phyloP scores from a whole-genome alignment of 2,113 vertebrate genomes.

The Colossoma macropomum region DNA sequence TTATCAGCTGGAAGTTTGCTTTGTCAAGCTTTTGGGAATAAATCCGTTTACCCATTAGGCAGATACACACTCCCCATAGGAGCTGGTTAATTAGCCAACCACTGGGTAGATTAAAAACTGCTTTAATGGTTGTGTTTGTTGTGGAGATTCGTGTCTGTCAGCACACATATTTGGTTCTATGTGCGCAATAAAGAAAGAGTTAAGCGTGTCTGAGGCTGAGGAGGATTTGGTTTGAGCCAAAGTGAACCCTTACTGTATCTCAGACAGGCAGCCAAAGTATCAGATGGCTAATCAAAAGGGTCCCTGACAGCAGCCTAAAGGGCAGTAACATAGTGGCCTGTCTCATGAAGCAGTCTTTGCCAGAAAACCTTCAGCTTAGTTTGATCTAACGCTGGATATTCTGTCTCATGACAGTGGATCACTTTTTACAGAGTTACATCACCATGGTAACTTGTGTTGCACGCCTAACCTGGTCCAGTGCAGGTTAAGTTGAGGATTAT shows the following conservation, averaged over 20 bases:
- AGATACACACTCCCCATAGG: slow-evolving; percentile 24
- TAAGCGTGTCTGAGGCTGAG: too few relatives aligned
- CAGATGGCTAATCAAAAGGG: background rate
- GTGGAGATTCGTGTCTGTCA: slow-evolving; percentile 9
- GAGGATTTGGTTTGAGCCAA: too few relatives aligned
- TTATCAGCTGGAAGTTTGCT: slow-evolving; percentile 28
- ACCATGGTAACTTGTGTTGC: too few relatives aligned
- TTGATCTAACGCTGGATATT: too few relatives aligned
- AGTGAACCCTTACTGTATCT: background rate
- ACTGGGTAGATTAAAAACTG: background rate
- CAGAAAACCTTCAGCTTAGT: too few relatives aligned
- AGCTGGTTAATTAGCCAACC: slow-evolving; percentile 32
- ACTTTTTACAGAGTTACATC: too few relatives aligned
- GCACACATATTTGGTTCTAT: background rate
- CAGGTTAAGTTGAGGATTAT: too few relatives aligned
- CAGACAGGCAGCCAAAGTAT: background rate
- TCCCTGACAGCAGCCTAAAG: too few relatives aligned
- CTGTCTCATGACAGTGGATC: too few relatives aligned
- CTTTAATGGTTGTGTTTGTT: slow-evolving; percentile 41
- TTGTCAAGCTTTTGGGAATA: slow-evolving; percentile 31
- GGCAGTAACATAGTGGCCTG: too few relatives aligned
- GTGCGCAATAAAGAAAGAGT: background rate
- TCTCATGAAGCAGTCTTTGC: too few relatives aligned
- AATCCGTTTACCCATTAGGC: slow-evolving; percentile 2
- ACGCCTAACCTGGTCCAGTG: too few relatives aligned